Evolutionary conservation across 2,888 invertebrate genomes (phyloP), one percentile per base, ranked within the genome.

Genomic region (Trissolcus japonicus): DNA sequence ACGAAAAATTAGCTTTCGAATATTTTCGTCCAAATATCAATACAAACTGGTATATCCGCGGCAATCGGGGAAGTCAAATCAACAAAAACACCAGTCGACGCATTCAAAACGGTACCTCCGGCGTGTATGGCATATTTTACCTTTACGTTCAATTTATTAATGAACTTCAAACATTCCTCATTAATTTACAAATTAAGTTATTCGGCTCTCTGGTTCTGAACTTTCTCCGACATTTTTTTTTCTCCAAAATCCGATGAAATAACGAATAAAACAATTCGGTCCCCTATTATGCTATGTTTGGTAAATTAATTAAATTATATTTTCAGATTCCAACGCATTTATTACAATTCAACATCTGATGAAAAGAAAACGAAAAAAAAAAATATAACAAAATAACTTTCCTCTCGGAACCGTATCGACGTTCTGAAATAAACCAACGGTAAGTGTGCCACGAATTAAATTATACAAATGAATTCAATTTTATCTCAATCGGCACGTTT

Each of bases 371-470:
- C 21, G 4, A 21, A 21, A 21, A 21, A 21, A 6, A 6, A 9
- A 29, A 6, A 9, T 2, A 6, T 2, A 6, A 6, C 29, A 9
- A 35, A 35, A 35, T 9, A 35, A 35, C 35, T 35, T 35, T 35
- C 35, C 35, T 35, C 35, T 35, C 35, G 35, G 2, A 35, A 35
- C 35, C 35, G 11, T 11, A 35, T 11, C 11, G 35, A 25, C 4
- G 25, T 25, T 35, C 11, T 9, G 35, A 35, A 35, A 35, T 35
- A 35, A 35, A 35, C 7, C 13, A 55, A 16, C 54, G 50, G 48
- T 35, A 69, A 62, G 69, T 69, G 56, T 61, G 69, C 56, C 62
- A 56, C 41, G 62, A 62, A 51, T 57, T n/a, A 63, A 56, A 71
- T 57, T 71, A 57, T 63, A 71, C 69, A 56, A 62, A 62, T 63